phyloP scores from a whole-genome alignment of 2,888 invertebrate genomes.

The Drosophila robusta region DNA sequence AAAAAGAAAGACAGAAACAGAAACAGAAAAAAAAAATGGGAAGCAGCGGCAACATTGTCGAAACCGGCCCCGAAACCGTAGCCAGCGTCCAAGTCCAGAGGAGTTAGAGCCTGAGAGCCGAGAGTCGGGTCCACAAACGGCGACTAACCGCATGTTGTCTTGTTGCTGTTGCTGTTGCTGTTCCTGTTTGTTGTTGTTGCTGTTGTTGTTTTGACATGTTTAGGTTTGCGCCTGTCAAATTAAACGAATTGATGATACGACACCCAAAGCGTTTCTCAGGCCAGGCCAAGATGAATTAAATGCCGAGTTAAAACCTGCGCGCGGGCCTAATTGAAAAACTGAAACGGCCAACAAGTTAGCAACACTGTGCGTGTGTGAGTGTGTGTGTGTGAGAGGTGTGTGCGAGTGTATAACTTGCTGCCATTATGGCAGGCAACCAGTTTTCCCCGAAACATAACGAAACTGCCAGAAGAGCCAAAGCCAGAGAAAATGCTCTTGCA shows the following conservation, averaged over 20 bases:
- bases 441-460: slow-evolving; percentile 76
- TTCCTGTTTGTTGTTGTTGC: slow-evolving; percentile 51
- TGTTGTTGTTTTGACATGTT: slow-evolving; percentile 85
- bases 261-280: slow-evolving; percentile 86
- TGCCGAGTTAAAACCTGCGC: slow-evolving; percentile 76
- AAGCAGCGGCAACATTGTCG: slow-evolving; percentile 57
- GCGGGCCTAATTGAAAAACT: slow-evolving; percentile 78
- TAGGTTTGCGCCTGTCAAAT: slow-evolving; percentile 86
- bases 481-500: slow-evolving; percentile 52
- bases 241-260: slow-evolving; percentile 86
- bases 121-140: slow-evolving; percentile 43
- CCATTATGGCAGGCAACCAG: slow-evolving; percentile 80
- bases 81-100: slow-evolving; percentile 33
- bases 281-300: slow-evolving; percentile 78
- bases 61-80: slow-evolving; percentile 47
- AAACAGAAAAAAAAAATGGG: slow-evolving; percentile 33
- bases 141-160: slow-evolving; percentile 77
- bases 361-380: slow-evolving; percentile 29
- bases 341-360: slow-evolving; percentile 67
- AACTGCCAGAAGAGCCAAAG: slow-evolving; percentile 61
- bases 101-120: slow-evolving; percentile 31
- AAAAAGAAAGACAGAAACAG: slow-evolving; percentile 4
- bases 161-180: slow-evolving; percentile 47
- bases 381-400: slow-evolving; percentile 1
- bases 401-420: slow-evolving; percentile 54